Conservation (phyloP, 2,113 vertebrate genomes). For the Xiphophorus hellerii region DNA sequence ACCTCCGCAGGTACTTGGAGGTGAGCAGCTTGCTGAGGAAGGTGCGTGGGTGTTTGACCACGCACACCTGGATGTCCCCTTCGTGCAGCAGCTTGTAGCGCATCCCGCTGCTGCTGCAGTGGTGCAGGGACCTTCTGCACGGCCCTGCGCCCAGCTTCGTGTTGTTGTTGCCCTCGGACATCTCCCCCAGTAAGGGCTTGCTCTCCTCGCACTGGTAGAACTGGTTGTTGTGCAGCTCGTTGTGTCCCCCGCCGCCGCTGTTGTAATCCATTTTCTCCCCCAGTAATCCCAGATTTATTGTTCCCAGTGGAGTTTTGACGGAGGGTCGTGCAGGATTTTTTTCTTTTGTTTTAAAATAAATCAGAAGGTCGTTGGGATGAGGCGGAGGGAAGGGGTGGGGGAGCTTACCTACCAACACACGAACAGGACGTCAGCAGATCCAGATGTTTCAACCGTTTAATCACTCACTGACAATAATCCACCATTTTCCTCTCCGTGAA, state of each 20-base stretch:
- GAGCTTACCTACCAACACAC: conserved; percentile 45
- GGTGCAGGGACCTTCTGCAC: conserved; percentile 87
- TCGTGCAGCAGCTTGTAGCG: conserved; percentile 98
- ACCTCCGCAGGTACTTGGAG: conserved; percentile 94
- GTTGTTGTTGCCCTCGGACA: conserved; percentile 86
- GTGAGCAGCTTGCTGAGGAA: conserved; percentile 99
- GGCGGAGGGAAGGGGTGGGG: conserved; percentile 9
- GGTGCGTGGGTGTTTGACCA: conserved; percentile 94
- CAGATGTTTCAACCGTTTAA: conserved; percentile 11
- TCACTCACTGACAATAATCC: conserved; percentile 59
- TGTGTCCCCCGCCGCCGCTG: conserved; percentile 76
- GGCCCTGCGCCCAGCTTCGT: conserved; percentile 87
- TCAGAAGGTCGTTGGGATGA: conserved; percentile 37
- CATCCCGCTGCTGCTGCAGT: conserved; percentile 89
- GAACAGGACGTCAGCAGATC: conserved; percentile 61
- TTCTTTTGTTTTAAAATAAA: background rate
- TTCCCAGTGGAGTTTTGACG: conserved; percentile 21
- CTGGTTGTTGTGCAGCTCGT: conserved; percentile 86
- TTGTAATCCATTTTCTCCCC: conserved; percentile 86
- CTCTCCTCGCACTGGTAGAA: conserved; percentile 90
- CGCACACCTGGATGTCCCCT: conserved; percentile 98
- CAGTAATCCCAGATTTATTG: conserved; percentile 50
- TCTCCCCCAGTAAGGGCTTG: conserved; percentile 91
- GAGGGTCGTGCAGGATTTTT: background rate
- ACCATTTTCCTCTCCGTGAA: conserved; percentile 66